Percentiles rank a stretch among this genome's conserved stretches.
These are phyloP conservation scores for Forbesichthys papilliferus DNA, from an alignment of 2,113 vertebrate species.

Conservation along the genomic window DNA sequence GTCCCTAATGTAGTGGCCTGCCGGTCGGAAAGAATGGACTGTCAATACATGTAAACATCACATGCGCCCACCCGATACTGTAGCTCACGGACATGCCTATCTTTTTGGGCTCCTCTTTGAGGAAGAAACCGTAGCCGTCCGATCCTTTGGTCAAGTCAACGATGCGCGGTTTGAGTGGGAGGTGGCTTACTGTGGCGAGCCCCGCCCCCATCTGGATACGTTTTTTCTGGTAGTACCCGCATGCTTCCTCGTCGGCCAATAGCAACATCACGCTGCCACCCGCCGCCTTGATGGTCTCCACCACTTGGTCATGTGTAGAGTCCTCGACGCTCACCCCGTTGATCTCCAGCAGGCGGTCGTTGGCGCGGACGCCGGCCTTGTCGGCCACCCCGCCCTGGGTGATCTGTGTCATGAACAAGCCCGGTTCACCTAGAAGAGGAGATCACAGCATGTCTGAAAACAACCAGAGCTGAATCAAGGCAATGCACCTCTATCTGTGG, in stretches of 20 bases:
- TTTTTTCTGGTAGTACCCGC: constrained; percentile 73
- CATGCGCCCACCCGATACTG: background rate
- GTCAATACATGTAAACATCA: background rate
- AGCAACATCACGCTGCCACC: constrained; percentile 81
- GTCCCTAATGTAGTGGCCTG: constrained; percentile 85
- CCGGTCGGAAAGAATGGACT: constrained; percentile 2
- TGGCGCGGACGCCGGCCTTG: constrained; percentile 81
- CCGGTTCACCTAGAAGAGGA: constrained; percentile 73
- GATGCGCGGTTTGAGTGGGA: constrained; percentile 82
- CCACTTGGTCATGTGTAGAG: constrained; percentile 79
- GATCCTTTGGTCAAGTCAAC: constrained; percentile 77
- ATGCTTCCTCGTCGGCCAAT: constrained; percentile 82
- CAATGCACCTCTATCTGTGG: background rate
- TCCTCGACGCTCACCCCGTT: constrained; percentile 86
- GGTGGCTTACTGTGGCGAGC: constrained; percentile 73
- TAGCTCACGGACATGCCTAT: constrained; percentile 47
- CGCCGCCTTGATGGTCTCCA: constrained; percentile 82
- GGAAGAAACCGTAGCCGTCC: constrained; percentile 86
- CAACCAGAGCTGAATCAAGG: background rate
- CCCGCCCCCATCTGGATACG: constrained; percentile 67
- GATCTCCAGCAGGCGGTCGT: constrained; percentile 86
- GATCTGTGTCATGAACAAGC: constrained; percentile 82
- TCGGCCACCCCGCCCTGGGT: constrained; percentile 76
- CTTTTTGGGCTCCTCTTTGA: constrained; percentile 67
- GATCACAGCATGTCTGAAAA: background rate